phyloP scores from a whole-genome alignment of 2,113 vertebrate species.

The Anguilla japonica region DNA sequence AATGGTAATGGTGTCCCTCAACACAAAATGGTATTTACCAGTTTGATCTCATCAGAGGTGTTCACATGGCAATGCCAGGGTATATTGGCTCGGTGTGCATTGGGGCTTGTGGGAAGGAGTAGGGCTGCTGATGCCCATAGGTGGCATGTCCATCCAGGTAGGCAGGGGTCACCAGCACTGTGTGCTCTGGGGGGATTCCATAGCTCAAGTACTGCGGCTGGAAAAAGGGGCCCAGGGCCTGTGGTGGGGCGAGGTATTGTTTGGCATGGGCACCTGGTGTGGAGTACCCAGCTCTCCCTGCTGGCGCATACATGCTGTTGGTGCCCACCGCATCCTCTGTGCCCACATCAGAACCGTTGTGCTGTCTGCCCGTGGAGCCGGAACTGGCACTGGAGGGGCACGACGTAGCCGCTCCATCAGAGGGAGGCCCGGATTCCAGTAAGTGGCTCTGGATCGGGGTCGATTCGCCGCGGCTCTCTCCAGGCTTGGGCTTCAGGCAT shows the following conservation, averaged over 20 bases:
- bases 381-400: constrained; percentile 52
- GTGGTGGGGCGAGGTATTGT: constrained; percentile 33
- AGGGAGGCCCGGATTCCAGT: constrained; percentile 48
- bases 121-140: constrained; percentile 34
- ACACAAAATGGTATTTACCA: not conserved
- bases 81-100: constrained; percentile 46
- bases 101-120: constrained; percentile 40
- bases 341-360: constrained; percentile 34
- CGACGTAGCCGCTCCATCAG: constrained; percentile 50
- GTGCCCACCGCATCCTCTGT: constrained; percentile 27
- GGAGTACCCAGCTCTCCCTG: constrained; percentile 34
- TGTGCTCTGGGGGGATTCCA: constrained; percentile 38
- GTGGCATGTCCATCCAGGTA: constrained; percentile 44
- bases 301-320: constrained; percentile 45
- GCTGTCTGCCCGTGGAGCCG: constrained; percentile 35
- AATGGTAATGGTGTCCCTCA: not conserved
- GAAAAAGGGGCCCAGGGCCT: constrained; percentile 36
- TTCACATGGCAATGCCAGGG: constrained; percentile 41
- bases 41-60: not conserved
- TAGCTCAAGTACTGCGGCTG: constrained; percentile 43
- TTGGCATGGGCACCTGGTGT: constrained; percentile 32
- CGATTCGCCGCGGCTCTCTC: constrained; percentile 39
- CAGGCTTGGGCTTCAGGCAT: constrained; percentile 51
- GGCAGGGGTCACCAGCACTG: constrained; percentile 38
- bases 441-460: constrained; percentile 53